These are phyloP conservation scores for Anneissia japonica DNA, from an alignment of 35 echinoderm and acorn worm genomes.

Conservation along the genomic window DNA sequence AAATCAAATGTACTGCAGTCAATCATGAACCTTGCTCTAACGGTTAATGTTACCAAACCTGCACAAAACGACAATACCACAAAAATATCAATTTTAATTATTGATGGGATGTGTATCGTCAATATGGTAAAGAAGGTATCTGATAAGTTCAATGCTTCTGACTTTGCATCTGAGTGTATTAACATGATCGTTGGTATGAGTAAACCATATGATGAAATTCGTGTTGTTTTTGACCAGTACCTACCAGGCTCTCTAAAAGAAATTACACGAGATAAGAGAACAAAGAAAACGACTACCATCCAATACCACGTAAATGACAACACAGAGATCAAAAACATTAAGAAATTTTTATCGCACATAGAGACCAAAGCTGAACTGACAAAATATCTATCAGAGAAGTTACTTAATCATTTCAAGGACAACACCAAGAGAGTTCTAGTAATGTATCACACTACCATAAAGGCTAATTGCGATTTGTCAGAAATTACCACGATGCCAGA, in stretches of 20 bases:
- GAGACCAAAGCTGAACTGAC: not conserved
- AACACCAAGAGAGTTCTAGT: not conserved
- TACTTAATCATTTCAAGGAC: too few relatives aligned
- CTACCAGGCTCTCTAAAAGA: constrained; percentile 1
- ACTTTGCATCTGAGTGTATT: not conserved
- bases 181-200: not conserved
- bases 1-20: not conserved
- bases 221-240: not conserved
- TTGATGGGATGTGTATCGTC: not conserved
- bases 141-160: not conserved
- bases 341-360: constrained; percentile 1
- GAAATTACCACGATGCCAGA: constrained; percentile 2
- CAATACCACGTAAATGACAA: constrained; percentile 6
- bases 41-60: too few relatives aligned
- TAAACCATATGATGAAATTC: constrained; percentile 4
- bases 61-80: too few relatives aligned
- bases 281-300: not conserved
- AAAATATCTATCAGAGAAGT: too few relatives aligned
- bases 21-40: not conserved
- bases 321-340: constrained; percentile 11
- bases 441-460: not conserved
- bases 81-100: too few relatives aligned
- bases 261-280: not conserved
- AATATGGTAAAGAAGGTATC: not conserved
- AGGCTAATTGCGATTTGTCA: not conserved